A percentile compares a stretch with the other conserved stretches of the same genome.
Evolutionary conservation across 2,888 invertebrate species (phyloP).

Genomic region (Pyralis farinalis): DNA sequence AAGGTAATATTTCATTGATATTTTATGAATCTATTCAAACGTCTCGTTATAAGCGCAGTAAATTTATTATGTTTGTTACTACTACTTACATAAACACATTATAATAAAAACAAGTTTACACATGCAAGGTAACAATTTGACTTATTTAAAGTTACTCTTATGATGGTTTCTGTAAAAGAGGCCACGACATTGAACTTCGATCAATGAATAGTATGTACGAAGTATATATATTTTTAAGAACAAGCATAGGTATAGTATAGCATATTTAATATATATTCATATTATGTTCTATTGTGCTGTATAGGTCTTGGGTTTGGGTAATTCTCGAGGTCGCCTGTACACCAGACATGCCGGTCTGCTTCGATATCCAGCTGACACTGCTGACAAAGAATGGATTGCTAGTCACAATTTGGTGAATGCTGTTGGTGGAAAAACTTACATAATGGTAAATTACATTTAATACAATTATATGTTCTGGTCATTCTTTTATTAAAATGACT

Average conservation of each 20-base stretch:
- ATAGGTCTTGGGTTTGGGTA: slow-evolving; percentile 86
- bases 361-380: slow-evolving; percentile 89
- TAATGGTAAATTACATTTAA: slow-evolving; percentile 74
- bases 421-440: slow-evolving; percentile 89
- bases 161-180: neutral
- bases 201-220: too few relatives aligned
- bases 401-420: slow-evolving; percentile 88
- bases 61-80: too few relatives aligned
- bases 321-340: slow-evolving; percentile 87
- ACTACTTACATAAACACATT: too few relatives aligned
- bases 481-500: too few relatives aligned
- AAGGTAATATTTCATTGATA: slow-evolving; percentile 73
- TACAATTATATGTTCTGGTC: slow-evolving; percentile 7
- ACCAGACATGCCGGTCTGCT: slow-evolving; percentile 89
- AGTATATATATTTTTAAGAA: too few relatives aligned
- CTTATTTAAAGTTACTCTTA: too few relatives aligned
- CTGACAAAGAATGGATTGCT: slow-evolving; percentile 91
- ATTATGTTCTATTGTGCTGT: slow-evolving; percentile 14
- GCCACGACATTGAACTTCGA: slow-evolving; percentile 1
- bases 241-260: too few relatives aligned
- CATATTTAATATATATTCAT: too few relatives aligned
- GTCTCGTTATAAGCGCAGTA: too few relatives aligned
- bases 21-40: too few relatives aligned
- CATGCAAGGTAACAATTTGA: too few relatives aligned
- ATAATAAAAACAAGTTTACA: too few relatives aligned